These are phyloP conservation scores for Telenomus remus DNA, from an alignment of 1,140 invertebrate species.

Conservation along the genomic window DNA sequence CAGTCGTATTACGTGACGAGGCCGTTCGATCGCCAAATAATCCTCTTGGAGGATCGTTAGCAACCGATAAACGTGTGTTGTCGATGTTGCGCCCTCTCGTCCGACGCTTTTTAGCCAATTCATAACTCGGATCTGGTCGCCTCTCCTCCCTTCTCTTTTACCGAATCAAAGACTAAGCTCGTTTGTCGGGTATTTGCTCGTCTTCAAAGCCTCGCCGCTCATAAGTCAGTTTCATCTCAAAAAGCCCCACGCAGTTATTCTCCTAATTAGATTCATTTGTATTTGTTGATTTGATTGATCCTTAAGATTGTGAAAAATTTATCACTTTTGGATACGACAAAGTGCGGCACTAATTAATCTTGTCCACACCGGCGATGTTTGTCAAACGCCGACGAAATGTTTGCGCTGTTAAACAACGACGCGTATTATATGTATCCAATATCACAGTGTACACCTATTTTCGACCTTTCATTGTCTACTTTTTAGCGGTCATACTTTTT, in stretches of 20 bases:
- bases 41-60: slow-evolving; percentile 58
- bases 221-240: slow-evolving; percentile 10
- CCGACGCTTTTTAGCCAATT: slow-evolving; percentile 11
- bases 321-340: background rate
- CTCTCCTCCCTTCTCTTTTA: background rate
- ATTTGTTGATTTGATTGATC: background rate
- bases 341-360: background rate
- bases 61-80: slow-evolving; percentile 53
- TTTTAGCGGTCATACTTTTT: background rate
- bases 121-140: slow-evolving; percentile 9
- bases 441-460: background rate
- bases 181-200: slow-evolving; percentile 15
- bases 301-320: background rate
- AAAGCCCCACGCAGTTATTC: background rate
- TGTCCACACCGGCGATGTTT: background rate
- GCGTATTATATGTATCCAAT: background rate
- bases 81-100: slow-evolving; percentile 16
- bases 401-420: background rate
- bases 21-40: slow-evolving; percentile 52
- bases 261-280: too few species aligned
- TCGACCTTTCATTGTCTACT: background rate
- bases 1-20: slow-evolving; percentile 53
- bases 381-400: slow-evolving; percentile 3
- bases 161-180: slow-evolving; percentile 25
- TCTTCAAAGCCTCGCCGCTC: slow-evolving; percentile 7